These are phyloP conservation scores for Marmota monax DNA, from an alignment of 2,113 vertebrate species.

Conservation along the genomic window DNA sequence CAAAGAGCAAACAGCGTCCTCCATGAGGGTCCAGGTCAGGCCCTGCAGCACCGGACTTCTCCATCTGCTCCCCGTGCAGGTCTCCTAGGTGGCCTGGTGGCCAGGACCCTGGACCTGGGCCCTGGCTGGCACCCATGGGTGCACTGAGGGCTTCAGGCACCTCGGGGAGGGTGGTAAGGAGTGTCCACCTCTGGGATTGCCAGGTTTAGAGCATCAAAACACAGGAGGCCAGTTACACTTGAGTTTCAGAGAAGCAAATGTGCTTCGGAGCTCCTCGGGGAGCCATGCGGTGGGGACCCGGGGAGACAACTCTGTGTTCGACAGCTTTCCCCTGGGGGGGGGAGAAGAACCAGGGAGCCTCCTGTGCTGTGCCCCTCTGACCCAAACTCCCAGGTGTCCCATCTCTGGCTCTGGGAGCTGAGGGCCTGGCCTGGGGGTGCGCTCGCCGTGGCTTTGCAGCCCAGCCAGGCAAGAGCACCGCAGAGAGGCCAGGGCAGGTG, in stretches of 20 bases:
- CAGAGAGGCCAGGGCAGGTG: neutral
- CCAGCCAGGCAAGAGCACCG: neutral
- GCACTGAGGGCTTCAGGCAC: too few species aligned
- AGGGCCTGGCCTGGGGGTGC: fast-evolving
- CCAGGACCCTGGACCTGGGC: neutral
- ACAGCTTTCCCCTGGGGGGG: neutral
- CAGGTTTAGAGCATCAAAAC: neutral
- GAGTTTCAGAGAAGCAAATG: neutral
- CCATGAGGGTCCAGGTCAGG: too few species aligned
- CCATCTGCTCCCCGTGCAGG: neutral
- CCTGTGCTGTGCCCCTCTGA: fast-evolving
- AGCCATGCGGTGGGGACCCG: neutral
- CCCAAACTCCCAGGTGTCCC: neutral
- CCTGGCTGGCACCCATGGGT: neutral
- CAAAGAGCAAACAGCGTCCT: too few species aligned
- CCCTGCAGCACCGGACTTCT: too few species aligned
- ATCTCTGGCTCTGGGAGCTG: fast-evolving
- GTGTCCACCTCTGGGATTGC: neutral
- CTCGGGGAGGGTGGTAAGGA: too few species aligned
- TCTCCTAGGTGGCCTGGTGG: fast-evolving
- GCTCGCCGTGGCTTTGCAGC: neutral
- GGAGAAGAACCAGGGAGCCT: too few species aligned
- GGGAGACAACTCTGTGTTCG: neutral
- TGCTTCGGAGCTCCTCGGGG: neutral
- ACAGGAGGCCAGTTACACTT: neutral